Evolutionary conservation across 1,140 invertebrate species (phyloP).

Genomic region (Drosophila pseudoananassae): DNA sequence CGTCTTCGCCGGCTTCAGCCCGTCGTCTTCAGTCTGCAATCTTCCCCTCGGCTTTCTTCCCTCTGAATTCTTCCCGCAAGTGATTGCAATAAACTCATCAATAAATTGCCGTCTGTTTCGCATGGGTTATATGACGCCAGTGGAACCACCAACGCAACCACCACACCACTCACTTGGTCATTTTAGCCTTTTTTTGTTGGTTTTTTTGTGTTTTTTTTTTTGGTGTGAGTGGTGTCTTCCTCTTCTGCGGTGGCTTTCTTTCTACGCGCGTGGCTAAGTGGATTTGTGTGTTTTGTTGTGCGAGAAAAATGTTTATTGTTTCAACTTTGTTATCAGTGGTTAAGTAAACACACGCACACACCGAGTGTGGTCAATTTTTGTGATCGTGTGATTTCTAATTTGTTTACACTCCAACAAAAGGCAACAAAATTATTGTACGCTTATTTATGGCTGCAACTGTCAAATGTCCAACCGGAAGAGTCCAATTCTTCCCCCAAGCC

Average conservation of each 20-base stretch:
- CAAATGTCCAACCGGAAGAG: slow-evolving; percentile 66
- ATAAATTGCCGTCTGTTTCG: slow-evolving; percentile 81
- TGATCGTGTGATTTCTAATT: slow-evolving; percentile 79
- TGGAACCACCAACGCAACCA: slow-evolving; percentile 47
- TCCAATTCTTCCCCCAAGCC: slow-evolving; percentile 7
- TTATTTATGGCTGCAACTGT: slow-evolving; percentile 74
- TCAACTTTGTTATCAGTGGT: slow-evolving; percentile 83
- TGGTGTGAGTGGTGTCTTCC: slow-evolving; percentile 19
- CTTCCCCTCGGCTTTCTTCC: neutral
- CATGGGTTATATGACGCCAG: slow-evolving; percentile 54
- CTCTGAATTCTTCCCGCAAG: slow-evolving; percentile 19
- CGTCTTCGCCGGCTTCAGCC: neutral
- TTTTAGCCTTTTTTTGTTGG: slow-evolving; percentile 27
- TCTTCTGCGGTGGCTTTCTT: slow-evolving; percentile 52
- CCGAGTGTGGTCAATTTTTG: slow-evolving; percentile 60
- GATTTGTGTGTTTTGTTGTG: slow-evolving; percentile 83
- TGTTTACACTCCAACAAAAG: slow-evolving; percentile 67
- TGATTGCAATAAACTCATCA: slow-evolving; percentile 84
- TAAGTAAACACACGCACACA: slow-evolving; percentile 67
- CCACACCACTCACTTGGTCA: slow-evolving; percentile 32
- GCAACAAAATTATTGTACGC: slow-evolving; percentile 68
- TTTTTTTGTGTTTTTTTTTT: slow-evolving; percentile 18
- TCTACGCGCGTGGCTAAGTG: slow-evolving; percentile 77
- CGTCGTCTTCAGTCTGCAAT: slow-evolving; percentile 5
- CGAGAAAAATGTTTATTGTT: slow-evolving; percentile 84